Conservation (phyloP, 2,888 invertebrate species). For the Pedicia rivosa region DNA sequence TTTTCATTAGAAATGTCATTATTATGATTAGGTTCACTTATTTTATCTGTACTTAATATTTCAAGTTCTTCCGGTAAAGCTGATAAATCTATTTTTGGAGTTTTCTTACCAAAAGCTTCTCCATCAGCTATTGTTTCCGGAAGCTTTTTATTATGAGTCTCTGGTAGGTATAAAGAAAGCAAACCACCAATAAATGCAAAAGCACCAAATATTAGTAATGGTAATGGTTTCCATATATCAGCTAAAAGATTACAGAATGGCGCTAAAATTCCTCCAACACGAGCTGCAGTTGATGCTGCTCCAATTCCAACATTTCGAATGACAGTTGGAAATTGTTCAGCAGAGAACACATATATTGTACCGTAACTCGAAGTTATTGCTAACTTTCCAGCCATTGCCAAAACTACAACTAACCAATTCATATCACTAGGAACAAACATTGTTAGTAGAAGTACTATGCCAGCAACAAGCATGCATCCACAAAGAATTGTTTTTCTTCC, state of each 20-base stretch:
- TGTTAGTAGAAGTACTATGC: slow-evolving; percentile 39
- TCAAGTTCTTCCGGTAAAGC: too few relatives aligned
- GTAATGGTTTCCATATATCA: slow-evolving; percentile 42
- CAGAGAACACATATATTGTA: slow-evolving; percentile 54
- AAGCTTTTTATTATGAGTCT: slow-evolving; percentile 58
- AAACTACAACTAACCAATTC: slow-evolving; percentile 37
- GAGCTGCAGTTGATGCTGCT: slow-evolving; percentile 69
- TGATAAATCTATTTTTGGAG: too few relatives aligned
- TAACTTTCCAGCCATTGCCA: slow-evolving; percentile 56
- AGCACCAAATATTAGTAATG: slow-evolving; percentile 56
- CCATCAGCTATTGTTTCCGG: slow-evolving; percentile 72
- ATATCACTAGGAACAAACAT: slow-evolving; percentile 38
- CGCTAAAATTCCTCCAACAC: slow-evolving; percentile 49
- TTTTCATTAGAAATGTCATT: too few relatives aligned
- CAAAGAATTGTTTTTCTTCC: slow-evolving; percentile 52
- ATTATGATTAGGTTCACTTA: too few relatives aligned
- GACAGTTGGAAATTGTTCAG: slow-evolving; percentile 60
- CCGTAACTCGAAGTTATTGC: slow-evolving; percentile 59
- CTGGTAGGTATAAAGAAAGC: slow-evolving; percentile 56
- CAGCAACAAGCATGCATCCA: slow-evolving; percentile 48
- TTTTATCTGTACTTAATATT: too few relatives aligned
- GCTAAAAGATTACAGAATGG: slow-evolving; percentile 64
- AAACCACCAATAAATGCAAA: slow-evolving; percentile 53
- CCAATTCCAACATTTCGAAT: slow-evolving; percentile 77
- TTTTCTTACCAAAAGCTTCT: slow-evolving; percentile 41